These are phyloP conservation scores for Cynoglossus semilaevis DNA, from an alignment of 2,113 vertebrate genomes.

Conservation along the genomic window DNA sequence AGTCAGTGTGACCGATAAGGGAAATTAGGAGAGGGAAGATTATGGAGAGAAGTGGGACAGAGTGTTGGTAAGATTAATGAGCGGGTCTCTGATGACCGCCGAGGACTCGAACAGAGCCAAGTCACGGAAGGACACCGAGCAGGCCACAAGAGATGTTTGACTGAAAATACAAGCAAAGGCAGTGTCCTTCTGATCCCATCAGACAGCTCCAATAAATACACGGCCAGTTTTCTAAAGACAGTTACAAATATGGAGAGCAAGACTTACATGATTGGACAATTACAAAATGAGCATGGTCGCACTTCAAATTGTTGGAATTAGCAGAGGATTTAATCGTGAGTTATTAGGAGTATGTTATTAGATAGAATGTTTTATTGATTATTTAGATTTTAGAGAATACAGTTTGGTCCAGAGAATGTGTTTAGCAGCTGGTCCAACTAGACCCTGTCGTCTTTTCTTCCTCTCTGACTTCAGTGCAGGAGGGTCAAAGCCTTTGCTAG, in stretches of 20 bases:
- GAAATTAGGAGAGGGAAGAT: constrained; percentile 72
- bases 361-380: too few relatives aligned
- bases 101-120: constrained; percentile 62
- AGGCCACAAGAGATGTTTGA: constrained; percentile 49
- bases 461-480: constrained; percentile 37
- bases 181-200: constrained; percentile 44
- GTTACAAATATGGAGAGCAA: constrained; percentile 5
- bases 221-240: constrained; percentile 14
- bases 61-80: constrained; percentile 74
- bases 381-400: too few relatives aligned
- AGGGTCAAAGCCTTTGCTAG: constrained; percentile 57
- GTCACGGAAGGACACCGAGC: constrained; percentile 55
- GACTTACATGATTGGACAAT: neutral
- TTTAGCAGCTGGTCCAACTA: too few relatives aligned
- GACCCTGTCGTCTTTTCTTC: constrained; percentile 17
- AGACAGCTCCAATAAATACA: constrained; percentile 26
- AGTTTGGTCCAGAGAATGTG: too few relatives aligned
- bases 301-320: constrained; percentile 21
- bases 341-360: constrained; percentile 32
- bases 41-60: constrained; percentile 72
- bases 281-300: constrained; percentile 9
- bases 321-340: constrained; percentile 13
- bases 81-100: constrained; percentile 60
- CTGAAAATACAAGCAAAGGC: constrained; percentile 47
- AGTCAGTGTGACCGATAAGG: constrained; percentile 77